phyloP scores from a whole-genome alignment of 2,888 invertebrate species.

The Pomacea canaliculata region DNA sequence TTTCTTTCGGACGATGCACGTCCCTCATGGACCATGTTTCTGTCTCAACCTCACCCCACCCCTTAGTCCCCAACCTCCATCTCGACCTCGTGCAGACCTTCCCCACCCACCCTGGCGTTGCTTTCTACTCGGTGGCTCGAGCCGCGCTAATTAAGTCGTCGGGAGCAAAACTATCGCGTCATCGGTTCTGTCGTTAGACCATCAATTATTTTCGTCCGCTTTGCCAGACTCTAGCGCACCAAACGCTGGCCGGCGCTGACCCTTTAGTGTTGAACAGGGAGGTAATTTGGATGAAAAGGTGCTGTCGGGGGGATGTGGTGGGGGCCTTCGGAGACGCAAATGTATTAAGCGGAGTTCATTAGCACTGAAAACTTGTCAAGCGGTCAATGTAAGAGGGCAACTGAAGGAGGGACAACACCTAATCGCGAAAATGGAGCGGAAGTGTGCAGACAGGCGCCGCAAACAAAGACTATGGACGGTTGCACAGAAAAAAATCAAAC shows the following conservation, averaged over 20 bases:
- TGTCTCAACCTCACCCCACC: not conserved
- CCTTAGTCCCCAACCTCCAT: not conserved
- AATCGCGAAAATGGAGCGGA: not conserved
- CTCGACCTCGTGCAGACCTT: not conserved
- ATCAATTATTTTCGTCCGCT: constrained; percentile 4
- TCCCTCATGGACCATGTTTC: not conserved
- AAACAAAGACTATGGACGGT: not conserved
- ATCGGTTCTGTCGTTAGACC: constrained; percentile 20
- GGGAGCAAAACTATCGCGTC: constrained; percentile 18
- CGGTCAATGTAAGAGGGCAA: not conserved
- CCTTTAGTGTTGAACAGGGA: not conserved
- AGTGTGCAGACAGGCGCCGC: not conserved
- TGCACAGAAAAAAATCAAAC: not conserved
- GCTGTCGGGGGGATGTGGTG: no score
- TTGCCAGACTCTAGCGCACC: not conserved
- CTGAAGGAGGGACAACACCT: not conserved
- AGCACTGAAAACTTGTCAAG: no score
- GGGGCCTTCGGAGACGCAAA: not conserved
- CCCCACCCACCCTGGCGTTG: not conserved
- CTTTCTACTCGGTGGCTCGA: constrained; percentile 3
- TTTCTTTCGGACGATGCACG: not conserved
- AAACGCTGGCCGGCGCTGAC: not conserved
- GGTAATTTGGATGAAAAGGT: not conserved
- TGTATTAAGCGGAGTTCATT: no score
- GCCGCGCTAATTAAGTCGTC: constrained; percentile 20